Evolutionary conservation across 2,113 vertebrate species (phyloP).

Genomic region (Sceloporus tristichus): DNA sequence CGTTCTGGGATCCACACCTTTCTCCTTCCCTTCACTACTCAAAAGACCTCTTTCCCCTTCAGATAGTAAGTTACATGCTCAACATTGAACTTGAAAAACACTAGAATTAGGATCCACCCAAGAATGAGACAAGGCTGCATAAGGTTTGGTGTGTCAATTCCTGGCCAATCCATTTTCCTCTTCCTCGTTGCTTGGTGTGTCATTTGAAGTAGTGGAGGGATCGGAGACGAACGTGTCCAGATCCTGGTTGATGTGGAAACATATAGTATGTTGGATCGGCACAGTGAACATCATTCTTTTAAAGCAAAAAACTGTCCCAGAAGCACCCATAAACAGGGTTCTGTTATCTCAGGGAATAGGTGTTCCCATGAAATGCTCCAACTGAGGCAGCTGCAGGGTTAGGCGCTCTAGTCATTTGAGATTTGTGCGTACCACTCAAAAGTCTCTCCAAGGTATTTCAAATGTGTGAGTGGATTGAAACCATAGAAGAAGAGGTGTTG

Average conservation of each 20-base stretch:
- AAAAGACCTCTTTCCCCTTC: too few relatives aligned
- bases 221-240: neutral
- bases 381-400: neutral
- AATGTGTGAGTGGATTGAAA: neutral
- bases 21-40: too few relatives aligned
- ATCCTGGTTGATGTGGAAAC: neutral
- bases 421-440: neutral
- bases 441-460: neutral
- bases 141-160: neutral
- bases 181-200: neutral
- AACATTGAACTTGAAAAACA: too few relatives aligned
- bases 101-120: neutral
- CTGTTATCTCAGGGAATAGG: neutral
- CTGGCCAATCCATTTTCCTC: too few relatives aligned
- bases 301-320: neutral
- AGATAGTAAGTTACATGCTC: too few relatives aligned
- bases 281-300: neutral
- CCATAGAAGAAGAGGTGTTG: slow-evolving; percentile 2
- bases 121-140: neutral
- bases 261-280: neutral
- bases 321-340: neutral
- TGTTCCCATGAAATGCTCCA: neutral
- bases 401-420: neutral
- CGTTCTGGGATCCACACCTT: too few relatives aligned
- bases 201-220: too few relatives aligned